These are phyloP conservation scores for Burhinus bistriatus DNA, from an alignment of 2,113 vertebrate species.

Conservation along the genomic window DNA sequence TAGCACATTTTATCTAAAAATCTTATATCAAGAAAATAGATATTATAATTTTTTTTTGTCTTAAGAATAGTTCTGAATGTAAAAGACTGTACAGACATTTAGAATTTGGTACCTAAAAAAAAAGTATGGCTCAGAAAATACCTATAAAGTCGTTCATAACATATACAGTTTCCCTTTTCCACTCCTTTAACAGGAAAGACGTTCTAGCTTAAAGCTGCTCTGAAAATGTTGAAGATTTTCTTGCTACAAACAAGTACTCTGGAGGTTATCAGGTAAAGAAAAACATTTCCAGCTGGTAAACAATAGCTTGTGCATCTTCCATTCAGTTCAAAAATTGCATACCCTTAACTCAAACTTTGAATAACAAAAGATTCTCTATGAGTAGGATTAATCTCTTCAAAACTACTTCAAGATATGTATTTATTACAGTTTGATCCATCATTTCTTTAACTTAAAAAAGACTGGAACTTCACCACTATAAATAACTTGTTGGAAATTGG, in stretches of 20 bases:
- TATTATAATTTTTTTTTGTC: neutral
- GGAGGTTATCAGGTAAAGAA: neutral
- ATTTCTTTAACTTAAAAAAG: neutral
- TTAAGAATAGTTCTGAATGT: neutral
- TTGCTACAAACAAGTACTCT: neutral
- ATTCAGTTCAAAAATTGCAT: neutral
- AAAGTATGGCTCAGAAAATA: neutral
- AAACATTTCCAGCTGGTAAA: neutral
- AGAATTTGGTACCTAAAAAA: neutral
- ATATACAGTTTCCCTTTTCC: neutral
- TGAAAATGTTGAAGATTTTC: neutral
- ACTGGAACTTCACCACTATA: neutral
- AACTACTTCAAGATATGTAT: neutral
- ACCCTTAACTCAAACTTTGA: neutral
- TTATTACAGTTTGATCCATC: neutral
- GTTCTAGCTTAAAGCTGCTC: neutral
- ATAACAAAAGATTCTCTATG: neutral
- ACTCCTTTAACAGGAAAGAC: neutral
- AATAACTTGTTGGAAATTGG: neutral
- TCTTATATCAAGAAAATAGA: neutral
- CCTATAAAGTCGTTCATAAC: neutral
- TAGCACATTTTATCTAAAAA: neutral
- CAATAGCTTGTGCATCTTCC: neutral
- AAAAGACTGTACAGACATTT: neutral
- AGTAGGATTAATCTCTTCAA: neutral